A percentile compares a stretch with the other conserved stretches of the same genome.
Conservation (phyloP, 2,797 vertebrate species). For the Zalophus californianus region DNA sequence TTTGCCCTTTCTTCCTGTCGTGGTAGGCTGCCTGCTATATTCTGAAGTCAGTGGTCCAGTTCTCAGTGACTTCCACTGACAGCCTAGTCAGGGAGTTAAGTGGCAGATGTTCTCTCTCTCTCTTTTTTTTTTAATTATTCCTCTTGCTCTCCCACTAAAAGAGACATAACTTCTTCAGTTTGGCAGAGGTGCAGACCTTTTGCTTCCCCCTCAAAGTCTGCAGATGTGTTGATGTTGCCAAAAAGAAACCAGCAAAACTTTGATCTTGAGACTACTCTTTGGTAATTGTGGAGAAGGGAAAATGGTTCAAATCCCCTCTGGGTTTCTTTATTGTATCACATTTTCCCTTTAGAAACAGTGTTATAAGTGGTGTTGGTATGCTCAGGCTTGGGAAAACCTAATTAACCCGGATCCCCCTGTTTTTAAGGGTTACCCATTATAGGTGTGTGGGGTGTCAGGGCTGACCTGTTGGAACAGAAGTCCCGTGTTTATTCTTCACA, state of each 20-base stretch:
- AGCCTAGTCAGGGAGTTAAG: background rate
- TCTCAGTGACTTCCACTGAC: background rate
- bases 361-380: background rate
- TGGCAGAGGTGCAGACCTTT: background rate
- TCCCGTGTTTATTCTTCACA: slow-evolving; percentile 23
- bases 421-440: background rate
- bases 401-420: background rate
- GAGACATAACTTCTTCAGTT: background rate
- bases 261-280: background rate
- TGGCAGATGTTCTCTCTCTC: background rate
- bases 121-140: slow-evolving; percentile 9
- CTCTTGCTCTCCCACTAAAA: background rate
- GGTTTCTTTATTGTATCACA: background rate
- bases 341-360: background rate
- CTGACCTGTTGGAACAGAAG: background rate
- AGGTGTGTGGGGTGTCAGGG: background rate
- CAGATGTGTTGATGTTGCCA: background rate
- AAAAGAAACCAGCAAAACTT: background rate
- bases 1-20: background rate
- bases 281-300: background rate
- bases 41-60: background rate
- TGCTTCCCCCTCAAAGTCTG: background rate
- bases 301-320: background rate
- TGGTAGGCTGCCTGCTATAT: background rate
- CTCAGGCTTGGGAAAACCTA: background rate